Conservation (phyloP, 2,888 invertebrate species). For the Megalurothrips usitatus region DNA sequence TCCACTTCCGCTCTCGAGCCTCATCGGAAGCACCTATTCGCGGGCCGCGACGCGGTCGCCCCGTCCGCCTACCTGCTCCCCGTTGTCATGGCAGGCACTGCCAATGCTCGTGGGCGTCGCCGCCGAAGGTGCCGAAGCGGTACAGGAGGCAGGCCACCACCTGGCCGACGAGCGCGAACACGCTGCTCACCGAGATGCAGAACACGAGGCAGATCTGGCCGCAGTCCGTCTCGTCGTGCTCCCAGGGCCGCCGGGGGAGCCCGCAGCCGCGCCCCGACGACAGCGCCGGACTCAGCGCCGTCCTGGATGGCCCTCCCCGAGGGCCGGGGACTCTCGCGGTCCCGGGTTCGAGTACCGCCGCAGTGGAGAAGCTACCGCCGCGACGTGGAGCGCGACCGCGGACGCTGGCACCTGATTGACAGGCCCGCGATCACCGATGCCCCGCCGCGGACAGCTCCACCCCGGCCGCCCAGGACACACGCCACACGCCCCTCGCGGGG, state of each 20-base stretch:
- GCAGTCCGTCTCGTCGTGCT: conserved; percentile 19
- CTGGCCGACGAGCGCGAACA: conserved; percentile 20
- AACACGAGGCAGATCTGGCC: conserved; percentile 14
- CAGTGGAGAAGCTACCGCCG: not conserved
- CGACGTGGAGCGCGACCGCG: not conserved
- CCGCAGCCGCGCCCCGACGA: not conserved
- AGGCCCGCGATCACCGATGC: not conserved
- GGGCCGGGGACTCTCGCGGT: not conserved
- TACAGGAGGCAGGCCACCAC: conserved; percentile 14
- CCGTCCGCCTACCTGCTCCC: not conserved
- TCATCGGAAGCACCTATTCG: too few species aligned
- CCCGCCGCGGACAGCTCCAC: not conserved
- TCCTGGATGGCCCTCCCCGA: not conserved
- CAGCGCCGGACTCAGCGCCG: conserved; percentile 6
- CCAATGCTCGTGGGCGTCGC: conserved; percentile 7
- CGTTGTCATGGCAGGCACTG: conserved; percentile 4
- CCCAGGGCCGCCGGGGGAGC: not conserved
- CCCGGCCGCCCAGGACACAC: not conserved
- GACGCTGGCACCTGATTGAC: not conserved
- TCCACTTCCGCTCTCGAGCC: too few species aligned
- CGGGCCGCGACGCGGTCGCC: too few species aligned
- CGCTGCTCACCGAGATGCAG: conserved; percentile 21
- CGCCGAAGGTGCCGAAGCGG: conserved; percentile 18
- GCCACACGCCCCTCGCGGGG: not conserved
- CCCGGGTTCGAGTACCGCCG: not conserved